Percentiles rank a stretch among this genome's conserved stretches.
phyloP scores from a whole-genome alignment of 2,797 vertebrate species.

The Peromyscus eremicus region DNA sequence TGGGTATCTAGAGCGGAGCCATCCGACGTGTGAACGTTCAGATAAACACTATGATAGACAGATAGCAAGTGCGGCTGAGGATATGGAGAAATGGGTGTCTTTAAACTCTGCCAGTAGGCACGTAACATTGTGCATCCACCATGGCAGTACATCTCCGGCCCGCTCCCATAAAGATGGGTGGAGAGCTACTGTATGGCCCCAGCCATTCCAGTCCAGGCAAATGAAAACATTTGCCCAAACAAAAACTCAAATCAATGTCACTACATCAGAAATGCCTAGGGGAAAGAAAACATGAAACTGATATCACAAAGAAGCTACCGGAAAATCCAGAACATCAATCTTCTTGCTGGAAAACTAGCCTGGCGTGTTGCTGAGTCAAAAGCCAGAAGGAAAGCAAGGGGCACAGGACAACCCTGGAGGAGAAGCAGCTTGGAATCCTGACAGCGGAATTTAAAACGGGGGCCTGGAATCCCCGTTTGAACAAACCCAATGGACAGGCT shows the following conservation, averaged over 20 bases:
- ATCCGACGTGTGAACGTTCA: neutral
- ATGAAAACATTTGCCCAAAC: neutral
- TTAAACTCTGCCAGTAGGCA: neutral
- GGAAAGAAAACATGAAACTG: neutral
- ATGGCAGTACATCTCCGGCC: neutral
- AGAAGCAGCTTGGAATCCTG: neutral
- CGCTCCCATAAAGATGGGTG: neutral
- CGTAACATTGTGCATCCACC: neutral
- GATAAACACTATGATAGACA: too few relatives aligned
- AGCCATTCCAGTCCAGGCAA: neutral
- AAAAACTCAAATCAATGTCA: neutral
- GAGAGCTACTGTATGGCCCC: too few relatives aligned
- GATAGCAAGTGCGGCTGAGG: neutral
- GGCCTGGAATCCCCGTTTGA: neutral
- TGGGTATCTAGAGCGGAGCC: neutral
- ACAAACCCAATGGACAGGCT: neutral
- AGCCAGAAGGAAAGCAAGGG: too few relatives aligned
- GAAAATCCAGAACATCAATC: neutral
- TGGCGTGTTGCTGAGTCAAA: neutral
- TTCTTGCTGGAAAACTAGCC: neutral
- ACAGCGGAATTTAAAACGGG: neutral
- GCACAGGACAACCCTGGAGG: neutral
- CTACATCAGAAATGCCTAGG: rapidly evolving
- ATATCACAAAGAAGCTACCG: neutral
- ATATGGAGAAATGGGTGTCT: neutral